These are phyloP conservation scores for Hypanus sabinus DNA, from an alignment of 2,113 vertebrate genomes.

Conservation along the genomic window DNA sequence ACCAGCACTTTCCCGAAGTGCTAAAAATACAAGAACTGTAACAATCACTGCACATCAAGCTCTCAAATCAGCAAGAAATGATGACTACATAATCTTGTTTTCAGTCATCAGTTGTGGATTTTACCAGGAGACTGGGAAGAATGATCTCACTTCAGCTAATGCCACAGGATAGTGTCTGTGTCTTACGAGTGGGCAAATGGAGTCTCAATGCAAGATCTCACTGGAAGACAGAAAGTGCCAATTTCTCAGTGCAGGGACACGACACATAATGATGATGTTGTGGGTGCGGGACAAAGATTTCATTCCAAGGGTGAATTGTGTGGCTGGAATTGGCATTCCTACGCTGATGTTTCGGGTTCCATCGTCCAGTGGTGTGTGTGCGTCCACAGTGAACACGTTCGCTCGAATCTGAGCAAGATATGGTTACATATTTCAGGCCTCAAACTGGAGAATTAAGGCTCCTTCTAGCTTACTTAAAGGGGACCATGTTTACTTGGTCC, in stretches of 20 bases:
- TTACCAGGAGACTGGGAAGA: not conserved
- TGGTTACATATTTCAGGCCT: no score
- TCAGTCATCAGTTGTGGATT: not conserved
- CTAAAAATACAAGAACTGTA: not conserved
- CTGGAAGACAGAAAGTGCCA: not conserved
- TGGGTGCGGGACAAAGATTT: no score
- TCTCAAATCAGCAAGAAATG: not conserved
- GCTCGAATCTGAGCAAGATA: no score
- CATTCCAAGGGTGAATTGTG: no score
- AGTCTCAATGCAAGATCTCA: not conserved
- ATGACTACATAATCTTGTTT: not conserved
- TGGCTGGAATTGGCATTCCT: no score
- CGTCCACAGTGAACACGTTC: no score
- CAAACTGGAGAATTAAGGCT: no score
- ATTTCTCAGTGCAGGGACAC: not conserved
- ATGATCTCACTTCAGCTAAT: not conserved
- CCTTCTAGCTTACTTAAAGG: no score
- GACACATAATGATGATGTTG: no score
- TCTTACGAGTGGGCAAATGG: not conserved
- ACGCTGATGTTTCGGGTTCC: no score
- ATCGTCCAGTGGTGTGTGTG: no score
- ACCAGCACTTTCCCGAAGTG: not conserved
- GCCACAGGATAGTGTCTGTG: not conserved
- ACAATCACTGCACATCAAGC: not conserved
- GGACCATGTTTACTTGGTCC: no score